Base-by-base conservation (phyloP, 2,888 invertebrate species). In the Tetanocera ferruginea region DNA sequence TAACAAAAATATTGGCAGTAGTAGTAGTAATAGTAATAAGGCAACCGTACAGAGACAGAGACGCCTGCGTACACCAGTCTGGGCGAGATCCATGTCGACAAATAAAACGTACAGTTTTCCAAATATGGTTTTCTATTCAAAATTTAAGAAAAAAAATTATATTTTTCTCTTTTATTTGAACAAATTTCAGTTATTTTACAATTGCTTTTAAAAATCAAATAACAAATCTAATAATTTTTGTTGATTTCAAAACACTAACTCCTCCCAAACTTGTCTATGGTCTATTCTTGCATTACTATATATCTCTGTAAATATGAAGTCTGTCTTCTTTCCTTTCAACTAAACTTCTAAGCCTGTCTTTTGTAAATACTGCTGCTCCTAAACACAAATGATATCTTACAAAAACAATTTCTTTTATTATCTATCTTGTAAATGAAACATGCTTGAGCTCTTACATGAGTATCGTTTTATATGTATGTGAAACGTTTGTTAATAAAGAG, bases 1-100 rank as follows among this genome's bases (percentile, higher is more conserved):
- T 31, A 31, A 23, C 79, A 71, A 79, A 81, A 83, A 82, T 85
- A 83, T 82, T 82, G 83, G 79, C 85, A 86, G 84, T 85, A 86
- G 88, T 87, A 89, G 87, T 86, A 88, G 88, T 86, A 86, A 86
- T 87, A 88, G 88, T 87, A 88, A 87, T 85, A 88, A 89, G 88
- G 90, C 90, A 89, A 91, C 93, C 84, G 91, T 92, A 83, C 94
- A 93, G 92, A 93, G 92, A 91, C 93, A 88, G 85, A 88, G 95
- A 90, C 93, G 94, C 87, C 93, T 95, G 90, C 93, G 94, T 91
- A 94, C 94, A 88, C 95, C 95, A 88, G 93, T 94, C 91, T 95
- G 95, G 95, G 94, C 95, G 91, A 93, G 94, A 92, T 94, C 93
- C 91, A 92, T 92, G 90, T 91, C 92, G 90, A 88, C 88, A 91